Percentiles rank a stretch among this genome's conserved stretches.
phyloP scores from a whole-genome alignment of 2,888 invertebrate species.

The Pasiphila rectangulata region DNA sequence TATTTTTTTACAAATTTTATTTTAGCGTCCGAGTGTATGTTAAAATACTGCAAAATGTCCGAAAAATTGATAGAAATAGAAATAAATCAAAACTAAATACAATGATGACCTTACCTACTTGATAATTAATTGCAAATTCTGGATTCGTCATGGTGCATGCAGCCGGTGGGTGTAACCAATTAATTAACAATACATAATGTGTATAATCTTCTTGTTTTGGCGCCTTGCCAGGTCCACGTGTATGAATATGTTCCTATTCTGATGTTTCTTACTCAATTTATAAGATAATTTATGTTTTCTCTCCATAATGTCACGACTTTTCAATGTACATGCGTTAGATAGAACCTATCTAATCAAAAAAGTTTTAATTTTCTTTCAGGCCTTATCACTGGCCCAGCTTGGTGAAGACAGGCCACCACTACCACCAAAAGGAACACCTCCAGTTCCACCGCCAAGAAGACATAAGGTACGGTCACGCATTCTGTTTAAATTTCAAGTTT shows the following conservation, averaged over 20 bases:
- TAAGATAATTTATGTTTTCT: conserved; percentile 1
- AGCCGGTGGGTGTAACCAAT: conserved; percentile 11
- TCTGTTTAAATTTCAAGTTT: too few relatives aligned
- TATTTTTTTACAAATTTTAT: too few relatives aligned
- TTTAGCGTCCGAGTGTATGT: too few relatives aligned
- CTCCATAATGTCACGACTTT: not conserved
- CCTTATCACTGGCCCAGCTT: conserved; percentile 57
- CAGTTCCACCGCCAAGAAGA: conserved; percentile 74
- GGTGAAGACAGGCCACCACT: conserved; percentile 72
- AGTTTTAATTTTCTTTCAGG: conserved; percentile 43
- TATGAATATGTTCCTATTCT: too few relatives aligned
- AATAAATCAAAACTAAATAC: conserved; percentile 25
- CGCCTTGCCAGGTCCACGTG: conserved; percentile 15
- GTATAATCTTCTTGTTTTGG: conserved; percentile 25
- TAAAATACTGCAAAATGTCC: too few relatives aligned
- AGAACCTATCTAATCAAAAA: too few relatives aligned
- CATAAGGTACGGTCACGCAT: conserved; percentile 76
- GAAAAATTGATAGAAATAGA: too few relatives aligned
- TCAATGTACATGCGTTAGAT: too few relatives aligned
- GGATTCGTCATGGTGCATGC: conserved; percentile 11
- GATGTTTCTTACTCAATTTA: conserved; percentile 7
- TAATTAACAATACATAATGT: conserved; percentile 21
- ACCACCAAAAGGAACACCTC: conserved; percentile 69
- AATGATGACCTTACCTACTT: not conserved
- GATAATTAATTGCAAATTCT: conserved; percentile 14